phyloP scores from a whole-genome alignment of 1,140 invertebrate species.

The Drosophila lowei region DNA sequence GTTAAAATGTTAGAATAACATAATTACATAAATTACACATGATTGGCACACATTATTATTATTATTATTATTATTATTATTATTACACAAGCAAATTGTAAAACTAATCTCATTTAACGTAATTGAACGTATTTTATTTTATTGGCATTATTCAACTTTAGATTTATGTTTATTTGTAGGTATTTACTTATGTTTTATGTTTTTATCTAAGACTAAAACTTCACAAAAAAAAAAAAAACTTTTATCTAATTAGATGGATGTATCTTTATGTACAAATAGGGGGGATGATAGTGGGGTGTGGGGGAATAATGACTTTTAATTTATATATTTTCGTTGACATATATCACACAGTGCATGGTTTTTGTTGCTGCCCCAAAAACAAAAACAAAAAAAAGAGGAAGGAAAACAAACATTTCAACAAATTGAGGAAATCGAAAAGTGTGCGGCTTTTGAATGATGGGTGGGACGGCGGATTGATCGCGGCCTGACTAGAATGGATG shows the following conservation, averaged over 20 bases:
- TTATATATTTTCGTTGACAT: conserved; percentile 69
- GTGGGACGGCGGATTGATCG: conserved; percentile 57
- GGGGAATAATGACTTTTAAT: conserved; percentile 59
- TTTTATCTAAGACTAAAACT: not conserved
- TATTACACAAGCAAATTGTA: conserved; percentile 46
- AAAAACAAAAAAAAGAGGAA: conserved; percentile 27
- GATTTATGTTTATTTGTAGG: conserved; percentile 51
- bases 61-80: too few relatives aligned
- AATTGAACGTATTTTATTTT: conserved; percentile 59
- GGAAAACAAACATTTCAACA: conserved; percentile 42
- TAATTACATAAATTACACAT: conserved; percentile 72
- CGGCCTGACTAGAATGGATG: conserved; percentile 59
- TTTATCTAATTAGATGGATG: conserved; percentile 24
- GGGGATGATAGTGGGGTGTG: not conserved
- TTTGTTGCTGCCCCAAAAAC: conserved; percentile 44
- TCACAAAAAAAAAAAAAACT: too few relatives aligned
- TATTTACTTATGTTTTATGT: conserved; percentile 7
- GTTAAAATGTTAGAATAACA: conserved; percentile 30
- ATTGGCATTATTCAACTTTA: conserved; percentile 53
- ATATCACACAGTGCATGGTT: conserved; percentile 67
- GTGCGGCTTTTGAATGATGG: conserved; percentile 44
- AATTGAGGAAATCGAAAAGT: conserved; percentile 48
- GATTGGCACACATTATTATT: conserved; percentile 54
- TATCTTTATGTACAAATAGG: conserved; percentile 62
- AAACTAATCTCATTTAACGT: conserved; percentile 63